Evolutionary conservation across 2,113 vertebrate genomes (phyloP).

Genomic region (Synodontis membranacea): DNA sequence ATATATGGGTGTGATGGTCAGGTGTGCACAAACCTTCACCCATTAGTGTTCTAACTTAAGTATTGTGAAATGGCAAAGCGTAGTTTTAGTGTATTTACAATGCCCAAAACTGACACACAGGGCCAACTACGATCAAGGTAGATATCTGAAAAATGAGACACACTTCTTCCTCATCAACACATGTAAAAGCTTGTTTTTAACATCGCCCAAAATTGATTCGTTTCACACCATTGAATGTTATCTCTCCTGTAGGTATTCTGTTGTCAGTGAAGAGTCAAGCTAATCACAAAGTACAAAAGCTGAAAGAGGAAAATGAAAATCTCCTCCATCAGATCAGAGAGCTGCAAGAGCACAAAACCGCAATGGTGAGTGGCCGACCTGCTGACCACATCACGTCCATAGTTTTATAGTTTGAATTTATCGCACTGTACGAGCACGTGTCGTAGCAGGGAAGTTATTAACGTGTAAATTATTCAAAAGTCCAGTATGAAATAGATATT

Average conservation of each 20-base stretch:
- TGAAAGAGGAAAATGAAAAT: constrained; percentile 85
- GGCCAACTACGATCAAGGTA: not conserved
- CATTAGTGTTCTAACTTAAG: not conserved
- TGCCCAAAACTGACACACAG: not conserved
- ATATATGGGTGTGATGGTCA: not conserved
- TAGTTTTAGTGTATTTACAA: not conserved
- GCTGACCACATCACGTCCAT: not conserved
- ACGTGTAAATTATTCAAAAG: not conserved
- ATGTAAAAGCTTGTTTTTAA: not conserved
- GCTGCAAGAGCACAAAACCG: constrained; percentile 77
- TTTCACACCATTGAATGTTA: not conserved
- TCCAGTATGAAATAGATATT: not conserved
- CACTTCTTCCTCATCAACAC: not conserved
- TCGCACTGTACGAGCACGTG: not conserved
- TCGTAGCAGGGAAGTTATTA: not conserved
- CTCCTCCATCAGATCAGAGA: constrained; percentile 79
- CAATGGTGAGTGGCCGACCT: constrained; percentile 77
- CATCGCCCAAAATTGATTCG: not conserved
- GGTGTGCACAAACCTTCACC: not conserved
- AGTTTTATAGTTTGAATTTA: not conserved
- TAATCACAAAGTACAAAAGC: constrained; percentile 77
- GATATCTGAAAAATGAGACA: not conserved
- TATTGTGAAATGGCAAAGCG: not conserved
- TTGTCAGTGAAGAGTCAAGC: constrained; percentile 88
- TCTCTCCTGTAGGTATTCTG: constrained; percentile 80